phyloP scores from a whole-genome alignment of 2,888 invertebrate species.

The Calephelis perditalis region DNA sequence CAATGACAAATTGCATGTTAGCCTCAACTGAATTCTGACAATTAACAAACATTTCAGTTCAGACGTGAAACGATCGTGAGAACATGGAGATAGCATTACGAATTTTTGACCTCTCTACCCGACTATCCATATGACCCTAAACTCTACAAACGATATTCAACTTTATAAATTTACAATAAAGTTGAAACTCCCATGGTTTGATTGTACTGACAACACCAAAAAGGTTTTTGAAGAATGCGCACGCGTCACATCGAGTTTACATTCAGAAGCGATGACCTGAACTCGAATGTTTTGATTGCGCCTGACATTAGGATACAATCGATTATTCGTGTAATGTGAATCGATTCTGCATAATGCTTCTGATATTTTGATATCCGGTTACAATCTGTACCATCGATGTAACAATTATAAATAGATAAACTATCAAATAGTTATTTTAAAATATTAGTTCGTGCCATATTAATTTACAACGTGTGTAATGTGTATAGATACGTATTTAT shows the following conservation, averaged over 20 bases:
- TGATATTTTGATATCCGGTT: slow-evolving; percentile 42
- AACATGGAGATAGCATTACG: slow-evolving; percentile 50
- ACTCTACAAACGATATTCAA: slow-evolving; percentile 13
- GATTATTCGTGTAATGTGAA: slow-evolving; percentile 68
- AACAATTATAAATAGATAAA: slow-evolving; percentile 4
- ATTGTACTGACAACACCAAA: slow-evolving; percentile 26
- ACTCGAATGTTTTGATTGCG: slow-evolving; percentile 70
- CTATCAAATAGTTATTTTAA: not conserved
- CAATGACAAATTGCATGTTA: slow-evolving; percentile 19
- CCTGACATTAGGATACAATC: slow-evolving; percentile 71
- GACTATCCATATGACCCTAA: slow-evolving; percentile 5
- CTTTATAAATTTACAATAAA: slow-evolving; percentile 17
- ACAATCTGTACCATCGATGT: slow-evolving; percentile 25
- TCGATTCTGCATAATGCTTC: slow-evolving; percentile 45
- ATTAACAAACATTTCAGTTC: slow-evolving; percentile 16
- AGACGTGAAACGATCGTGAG: slow-evolving; percentile 19
- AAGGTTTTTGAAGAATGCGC: slow-evolving; percentile 44
- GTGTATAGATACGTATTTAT: too few relatives aligned
- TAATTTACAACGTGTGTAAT: too few relatives aligned
- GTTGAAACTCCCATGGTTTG: slow-evolving; percentile 20
- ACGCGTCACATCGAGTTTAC: slow-evolving; percentile 65
- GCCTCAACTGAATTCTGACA: slow-evolving; percentile 18
- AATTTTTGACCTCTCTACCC: slow-evolving; percentile 51
- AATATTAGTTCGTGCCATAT: too few relatives aligned
- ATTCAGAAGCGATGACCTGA: slow-evolving; percentile 72